Base-by-base conservation (phyloP, 2,797 vertebrate species). In the Acanthurus tractus region DNA sequence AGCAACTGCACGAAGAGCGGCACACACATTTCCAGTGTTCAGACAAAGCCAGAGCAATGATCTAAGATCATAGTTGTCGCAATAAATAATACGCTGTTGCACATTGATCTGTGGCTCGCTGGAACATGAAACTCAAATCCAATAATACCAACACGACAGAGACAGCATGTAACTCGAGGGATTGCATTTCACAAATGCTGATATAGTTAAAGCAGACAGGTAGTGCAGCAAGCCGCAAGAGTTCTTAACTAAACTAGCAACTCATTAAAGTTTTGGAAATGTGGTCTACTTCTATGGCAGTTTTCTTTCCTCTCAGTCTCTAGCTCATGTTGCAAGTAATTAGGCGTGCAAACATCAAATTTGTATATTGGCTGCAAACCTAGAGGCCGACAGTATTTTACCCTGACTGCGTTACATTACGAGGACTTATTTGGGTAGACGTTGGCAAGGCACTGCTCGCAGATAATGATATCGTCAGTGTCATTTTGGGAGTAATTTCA, bases 401-500 rank as follows among this genome's bases (percentile, higher is more conserved):
- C 71, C 58, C 42, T 40, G 57, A 61, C 53, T 50, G 22, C 25
- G 70, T 78, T 68, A 66, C 34, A 75, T 78, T 76, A 70, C 1
- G 2, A 64, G 23, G 46, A 70, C 68, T 66, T 74, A 68, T 83
- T 80, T 71, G 76, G 61, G 36, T 17, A 25, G 34, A 65, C 42
- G 82, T 63, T 85, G 78, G 73, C 72, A 82, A 50, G 50, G 61
- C 20, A 42, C 56, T 42, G 49, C 65, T 74, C 11, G 58, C 40
- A 81, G 74, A 80, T 61, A 18, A 49, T 42, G 68, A 53, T 76
- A 67, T 57, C 38, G 78, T 67, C 42, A 70, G 23, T 70, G 67
- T 76, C 72, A 80, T 34, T 83, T 68, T 38, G 57, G 71, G 55
- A 55, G 57, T 76, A 67, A 53, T 71, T 75, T 76, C 54, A 80